These are phyloP conservation scores for Peromyscus polionotus DNA, from an alignment of 2,113 vertebrate species.

Conservation along the genomic window DNA sequence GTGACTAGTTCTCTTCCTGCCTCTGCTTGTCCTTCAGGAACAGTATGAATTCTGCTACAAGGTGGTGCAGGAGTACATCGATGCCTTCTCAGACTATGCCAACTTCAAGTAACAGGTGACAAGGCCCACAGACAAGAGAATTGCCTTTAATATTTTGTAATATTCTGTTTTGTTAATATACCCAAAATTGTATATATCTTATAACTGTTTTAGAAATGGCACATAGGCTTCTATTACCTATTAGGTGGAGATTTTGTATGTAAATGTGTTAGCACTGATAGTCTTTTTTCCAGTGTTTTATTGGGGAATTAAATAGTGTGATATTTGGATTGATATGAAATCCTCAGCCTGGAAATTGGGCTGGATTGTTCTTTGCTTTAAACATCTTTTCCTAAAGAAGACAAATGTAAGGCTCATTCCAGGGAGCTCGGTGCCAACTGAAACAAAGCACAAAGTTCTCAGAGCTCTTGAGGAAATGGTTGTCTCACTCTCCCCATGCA, in stretches of 20 bases:
- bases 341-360: conserved; percentile 85
- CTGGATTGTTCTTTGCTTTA: conserved; percentile 84
- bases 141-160: conserved; percentile 99
- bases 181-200: conserved; percentile 90
- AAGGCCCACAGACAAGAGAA: conserved; percentile 84
- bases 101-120: conserved; percentile 95
- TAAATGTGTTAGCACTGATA: conserved; percentile 93
- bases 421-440: conserved; percentile 66
- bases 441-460: conserved; percentile 81
- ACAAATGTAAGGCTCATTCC: conserved; percentile 75
- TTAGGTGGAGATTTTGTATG: conserved; percentile 96
- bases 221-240: conserved; percentile 93
- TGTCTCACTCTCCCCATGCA: conserved; percentile 50
- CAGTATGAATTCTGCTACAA: conserved; percentile 99
- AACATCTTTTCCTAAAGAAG: conserved; percentile 82
- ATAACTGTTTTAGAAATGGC: conserved; percentile 95
- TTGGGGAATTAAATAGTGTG: conserved; percentile 92
- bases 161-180: conserved; percentile 97
- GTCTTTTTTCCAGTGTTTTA: conserved; percentile 91
- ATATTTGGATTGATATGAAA: conserved; percentile 89
- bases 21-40: conserved; percentile 87
- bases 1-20: conserved; percentile 21
- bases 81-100: conserved; percentile 99
- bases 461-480: conserved; percentile 77
- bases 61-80: conserved; percentile 99